Conservation (phyloP, 1,140 invertebrate genomes). For the Copidosoma floridanum region DNA sequence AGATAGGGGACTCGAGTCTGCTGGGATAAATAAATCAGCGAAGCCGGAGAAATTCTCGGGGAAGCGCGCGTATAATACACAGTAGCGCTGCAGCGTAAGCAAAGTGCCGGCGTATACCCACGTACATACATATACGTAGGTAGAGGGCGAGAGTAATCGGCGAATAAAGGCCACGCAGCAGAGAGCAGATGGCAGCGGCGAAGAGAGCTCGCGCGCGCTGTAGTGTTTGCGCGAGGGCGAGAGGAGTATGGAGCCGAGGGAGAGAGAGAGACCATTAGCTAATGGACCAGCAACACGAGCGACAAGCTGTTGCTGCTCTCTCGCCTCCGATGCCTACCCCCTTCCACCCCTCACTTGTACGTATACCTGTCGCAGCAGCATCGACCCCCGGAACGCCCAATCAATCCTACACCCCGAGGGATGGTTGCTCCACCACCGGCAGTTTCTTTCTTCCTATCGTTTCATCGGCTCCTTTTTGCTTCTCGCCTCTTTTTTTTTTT, state of each 20-base stretch:
- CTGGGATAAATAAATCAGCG: constrained; percentile 42
- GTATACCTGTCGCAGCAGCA: constrained; percentile 27
- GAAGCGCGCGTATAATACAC: too few relatives aligned
- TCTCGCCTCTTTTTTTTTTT: neutral
- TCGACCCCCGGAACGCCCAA: constrained; percentile 10
- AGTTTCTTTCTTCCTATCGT: neutral
- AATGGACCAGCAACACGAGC: constrained; percentile 49
- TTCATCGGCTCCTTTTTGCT: neutral
- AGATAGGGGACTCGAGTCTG: neutral
- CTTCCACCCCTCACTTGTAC: too few relatives aligned
- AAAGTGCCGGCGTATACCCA: neutral
- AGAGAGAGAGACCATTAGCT: constrained; percentile 48
- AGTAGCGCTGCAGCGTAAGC: neutral
- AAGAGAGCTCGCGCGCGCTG: neutral
- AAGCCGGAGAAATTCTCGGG: constrained; percentile 11
- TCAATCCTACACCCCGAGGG: neutral
- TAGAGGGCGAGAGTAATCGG: constrained; percentile 35
- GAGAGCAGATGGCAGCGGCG: constrained; percentile 47
- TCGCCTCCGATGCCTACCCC: too few relatives aligned
- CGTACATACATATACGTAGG: too few relatives aligned
- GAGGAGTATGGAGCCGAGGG: too few relatives aligned
- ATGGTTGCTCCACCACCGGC: too few relatives aligned
- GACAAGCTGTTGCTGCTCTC: constrained; percentile 20
- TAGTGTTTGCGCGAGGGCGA: too few relatives aligned
- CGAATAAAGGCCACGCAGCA: constrained; percentile 44